phyloP scores from a whole-genome alignment of 2,888 invertebrate genomes.

The Smittia sp. region DNA sequence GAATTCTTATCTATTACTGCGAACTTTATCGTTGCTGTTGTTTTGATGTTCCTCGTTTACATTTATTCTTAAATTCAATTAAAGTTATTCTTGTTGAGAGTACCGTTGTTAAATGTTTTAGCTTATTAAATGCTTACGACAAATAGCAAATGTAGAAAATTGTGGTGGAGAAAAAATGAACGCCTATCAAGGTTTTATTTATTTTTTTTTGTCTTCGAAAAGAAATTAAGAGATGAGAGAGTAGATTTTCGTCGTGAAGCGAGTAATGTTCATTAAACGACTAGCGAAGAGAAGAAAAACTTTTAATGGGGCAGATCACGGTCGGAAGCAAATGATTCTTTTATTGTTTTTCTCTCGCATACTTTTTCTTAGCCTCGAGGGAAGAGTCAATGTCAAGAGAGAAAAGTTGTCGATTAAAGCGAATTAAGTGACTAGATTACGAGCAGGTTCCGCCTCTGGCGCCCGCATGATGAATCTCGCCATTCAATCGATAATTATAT shows the following conservation, averaged over 20 bases:
- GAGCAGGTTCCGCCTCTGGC: not conserved
- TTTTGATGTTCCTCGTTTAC: slow-evolving; percentile 3
- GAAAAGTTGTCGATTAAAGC: not conserved
- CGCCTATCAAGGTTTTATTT: slow-evolving; percentile 14
- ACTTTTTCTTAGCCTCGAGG: not conserved
- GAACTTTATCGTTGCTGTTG: slow-evolving; percentile 24
- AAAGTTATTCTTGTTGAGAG: not conserved
- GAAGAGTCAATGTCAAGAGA: slow-evolving; percentile 8
- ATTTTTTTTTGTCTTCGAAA: not conserved
- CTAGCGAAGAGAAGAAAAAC: not conserved
- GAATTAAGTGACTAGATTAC: slow-evolving; percentile 9
- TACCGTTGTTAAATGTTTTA: slow-evolving; percentile 5
- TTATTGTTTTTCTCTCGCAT: slow-evolving; percentile 6
- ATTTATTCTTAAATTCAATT: slow-evolving; percentile 12
- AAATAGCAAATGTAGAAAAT: not conserved
- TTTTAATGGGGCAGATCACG: slow-evolving; percentile 25
- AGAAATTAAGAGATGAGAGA: slow-evolving; percentile 24
- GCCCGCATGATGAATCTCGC: no score
- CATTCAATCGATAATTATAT: not conserved
- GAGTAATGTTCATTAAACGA: slow-evolving; percentile 20
- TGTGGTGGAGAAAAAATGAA: not conserved
- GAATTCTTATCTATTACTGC: slow-evolving; percentile 18
- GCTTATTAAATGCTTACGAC: not conserved
- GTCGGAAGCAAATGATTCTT: slow-evolving; percentile 17
- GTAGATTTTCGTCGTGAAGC: slow-evolving; percentile 4